Evolutionary conservation across 2,113 vertebrate genomes (phyloP).

Genomic region (Myiopsitta monachus): DNA sequence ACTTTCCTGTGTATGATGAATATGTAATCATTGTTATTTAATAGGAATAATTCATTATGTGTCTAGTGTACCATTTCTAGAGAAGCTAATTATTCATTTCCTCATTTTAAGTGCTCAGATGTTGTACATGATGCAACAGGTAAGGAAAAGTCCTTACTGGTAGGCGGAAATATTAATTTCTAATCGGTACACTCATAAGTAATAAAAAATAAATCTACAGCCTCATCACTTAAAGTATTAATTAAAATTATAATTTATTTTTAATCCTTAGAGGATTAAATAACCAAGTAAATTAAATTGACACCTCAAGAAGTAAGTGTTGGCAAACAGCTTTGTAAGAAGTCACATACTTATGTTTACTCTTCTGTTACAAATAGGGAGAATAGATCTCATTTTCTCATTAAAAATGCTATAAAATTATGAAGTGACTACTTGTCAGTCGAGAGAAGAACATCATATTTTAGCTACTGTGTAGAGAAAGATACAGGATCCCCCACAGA

Average conservation of each 20-base stretch:
- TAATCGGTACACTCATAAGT: neutral
- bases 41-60: neutral
- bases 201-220: neutral
- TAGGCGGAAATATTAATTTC: neutral
- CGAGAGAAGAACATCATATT: neutral
- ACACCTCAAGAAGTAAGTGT: neutral
- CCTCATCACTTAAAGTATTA: neutral
- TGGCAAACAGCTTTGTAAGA: neutral
- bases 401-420: neutral
- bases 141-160: neutral
- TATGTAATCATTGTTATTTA: neutral
- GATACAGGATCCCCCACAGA: neutral
- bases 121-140: neutral
- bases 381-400: neutral
- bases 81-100: neutral
- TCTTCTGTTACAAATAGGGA: neutral
- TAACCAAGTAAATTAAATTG: neutral
- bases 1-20: neutral
- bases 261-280: neutral
- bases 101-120: neutral
- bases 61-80: neutral
- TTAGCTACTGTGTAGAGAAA: neutral
- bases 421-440: neutral
- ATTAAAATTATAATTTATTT: neutral
- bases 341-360: neutral